A percentile compares a stretch with the other conserved stretches of the same genome.
Evolutionary conservation across 1,140 invertebrate species (phyloP).

Genomic region (Hycleus phaleratus): DNA sequence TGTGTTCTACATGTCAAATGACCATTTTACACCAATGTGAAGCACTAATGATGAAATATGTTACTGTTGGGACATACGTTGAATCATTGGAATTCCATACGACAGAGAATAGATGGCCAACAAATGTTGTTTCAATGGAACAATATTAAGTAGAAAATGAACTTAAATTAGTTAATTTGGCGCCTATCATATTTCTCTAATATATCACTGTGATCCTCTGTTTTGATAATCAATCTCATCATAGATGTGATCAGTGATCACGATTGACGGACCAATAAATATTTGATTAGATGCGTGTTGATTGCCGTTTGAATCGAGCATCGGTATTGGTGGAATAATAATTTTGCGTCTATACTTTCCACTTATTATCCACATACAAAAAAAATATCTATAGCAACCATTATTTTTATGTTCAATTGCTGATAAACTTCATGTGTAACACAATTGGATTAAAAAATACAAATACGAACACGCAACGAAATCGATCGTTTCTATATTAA

Average conservation of each 20-base stretch:
- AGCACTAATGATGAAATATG: conserved; percentile 43
- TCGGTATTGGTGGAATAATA: conserved; percentile 4
- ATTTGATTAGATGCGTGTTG: conserved; percentile 17
- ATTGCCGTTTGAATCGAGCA: conserved; percentile 13
- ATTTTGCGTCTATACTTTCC: conserved; percentile 5
- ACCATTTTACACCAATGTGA: conserved; percentile 42
- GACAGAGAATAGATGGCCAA: conserved; percentile 15
- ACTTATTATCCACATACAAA: not conserved
- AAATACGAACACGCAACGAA: not conserved
- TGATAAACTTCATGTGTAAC: conserved; percentile 5
- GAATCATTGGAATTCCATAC: conserved; percentile 20
- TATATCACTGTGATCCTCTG: not conserved
- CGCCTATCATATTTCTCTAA: not conserved
- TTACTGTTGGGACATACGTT: conserved; percentile 22
- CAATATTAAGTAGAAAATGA: conserved; percentile 1
- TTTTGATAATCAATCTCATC: conserved; percentile 20
- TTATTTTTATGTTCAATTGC: conserved; percentile 7
- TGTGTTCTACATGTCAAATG: conserved; percentile 41
- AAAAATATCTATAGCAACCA: not conserved
- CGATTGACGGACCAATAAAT: conserved; percentile 8
- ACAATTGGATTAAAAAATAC: conserved; percentile 8
- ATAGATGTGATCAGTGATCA: conserved; percentile 17
- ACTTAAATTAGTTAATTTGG: not conserved
- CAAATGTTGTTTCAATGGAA: conserved; percentile 12
- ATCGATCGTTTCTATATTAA: too few relatives aligned